Evolutionary conservation across 2,113 vertebrate genomes (phyloP).

Genomic region (Pandion haliaetus): DNA sequence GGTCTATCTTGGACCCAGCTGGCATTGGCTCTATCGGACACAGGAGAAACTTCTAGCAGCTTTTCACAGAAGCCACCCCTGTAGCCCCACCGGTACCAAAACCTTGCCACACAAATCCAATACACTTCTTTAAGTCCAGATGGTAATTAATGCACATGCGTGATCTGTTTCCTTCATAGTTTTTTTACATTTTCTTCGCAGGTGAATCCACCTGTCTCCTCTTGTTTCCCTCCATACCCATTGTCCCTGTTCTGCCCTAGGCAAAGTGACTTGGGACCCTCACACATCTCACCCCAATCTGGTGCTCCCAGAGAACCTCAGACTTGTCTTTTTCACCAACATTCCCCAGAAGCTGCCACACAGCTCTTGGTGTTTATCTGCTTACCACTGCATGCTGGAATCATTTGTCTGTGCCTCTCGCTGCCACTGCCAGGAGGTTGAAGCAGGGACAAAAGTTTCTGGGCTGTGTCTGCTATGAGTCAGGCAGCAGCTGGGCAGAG

Average conservation of each 20-base stretch:
- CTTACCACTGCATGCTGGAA: constrained; percentile 53
- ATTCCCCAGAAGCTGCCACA: too few species aligned
- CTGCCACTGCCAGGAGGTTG: constrained; percentile 69
- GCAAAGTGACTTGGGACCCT: constrained; percentile 51
- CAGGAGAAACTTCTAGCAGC: too few species aligned
- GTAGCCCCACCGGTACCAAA: too few species aligned
- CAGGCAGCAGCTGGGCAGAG: constrained; percentile 56
- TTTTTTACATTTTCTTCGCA: background rate
- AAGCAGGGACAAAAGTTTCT: constrained; percentile 69
- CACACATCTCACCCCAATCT: constrained; percentile 63
- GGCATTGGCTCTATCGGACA: too few species aligned
- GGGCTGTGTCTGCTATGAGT: constrained; percentile 68
- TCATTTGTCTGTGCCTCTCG: constrained; percentile 62
- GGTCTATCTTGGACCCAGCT: too few species aligned
- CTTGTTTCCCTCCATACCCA: background rate
- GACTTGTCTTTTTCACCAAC: background rate
- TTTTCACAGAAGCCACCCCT: too few species aligned
- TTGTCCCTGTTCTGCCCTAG: too few species aligned
- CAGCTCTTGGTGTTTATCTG: constrained; percentile 21
- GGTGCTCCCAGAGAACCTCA: constrained; percentile 60
- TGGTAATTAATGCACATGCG: background rate
- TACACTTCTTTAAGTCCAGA: background rate
- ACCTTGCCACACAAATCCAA: too few species aligned
- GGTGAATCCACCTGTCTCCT: background rate
- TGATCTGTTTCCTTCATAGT: background rate